A percentile compares a stretch with the other conserved stretches of the same genome.
Conservation (phyloP, 1,140 invertebrate species). For the Drosophila suzukii region DNA sequence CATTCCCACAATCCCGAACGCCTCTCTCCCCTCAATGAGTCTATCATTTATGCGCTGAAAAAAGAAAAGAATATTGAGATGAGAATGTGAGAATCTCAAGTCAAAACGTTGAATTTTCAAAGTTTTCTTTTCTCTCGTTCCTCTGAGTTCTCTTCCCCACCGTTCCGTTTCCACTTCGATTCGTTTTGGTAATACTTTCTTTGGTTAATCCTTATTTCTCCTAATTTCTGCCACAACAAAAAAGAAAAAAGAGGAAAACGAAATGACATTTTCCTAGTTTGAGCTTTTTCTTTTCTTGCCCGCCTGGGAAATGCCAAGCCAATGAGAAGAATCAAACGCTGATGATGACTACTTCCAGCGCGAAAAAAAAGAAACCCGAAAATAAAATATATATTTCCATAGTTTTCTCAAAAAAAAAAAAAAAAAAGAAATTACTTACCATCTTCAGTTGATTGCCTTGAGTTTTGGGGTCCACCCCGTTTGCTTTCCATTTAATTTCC, state of each 20-base stretch:
- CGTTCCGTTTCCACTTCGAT: conserved; percentile 25
- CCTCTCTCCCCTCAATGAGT: conserved; percentile 84
- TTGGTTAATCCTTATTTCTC: conserved; percentile 25
- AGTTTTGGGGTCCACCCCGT: conserved; percentile 12
- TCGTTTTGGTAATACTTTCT: conserved; percentile 12
- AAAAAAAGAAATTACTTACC: conserved; percentile 31
- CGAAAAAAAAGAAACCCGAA: conserved; percentile 35
- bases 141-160: conserved; percentile 47
- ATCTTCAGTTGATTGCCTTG: conserved; percentile 26
- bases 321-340: conserved; percentile 33
- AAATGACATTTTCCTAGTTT: conserved; percentile 71
- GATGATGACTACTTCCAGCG: conserved; percentile 18
- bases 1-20: conserved; percentile 82
- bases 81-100: conserved; percentile 48
- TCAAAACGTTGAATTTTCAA: conserved; percentile 49
- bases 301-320: conserved; percentile 50
- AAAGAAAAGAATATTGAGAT: conserved; percentile 51
- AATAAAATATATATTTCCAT: conserved; percentile 52
- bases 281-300: conserved; percentile 84
- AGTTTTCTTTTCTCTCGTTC: conserved; percentile 57
- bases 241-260: conserved; percentile 40
- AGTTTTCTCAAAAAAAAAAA: conserved; percentile 17
- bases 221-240: conserved; percentile 38
- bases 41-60: conserved; percentile 84
- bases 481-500: conserved; percentile 32